These are phyloP conservation scores for Barnardius zonarius DNA, from an alignment of 2,113 vertebrate genomes.

Conservation along the genomic window DNA sequence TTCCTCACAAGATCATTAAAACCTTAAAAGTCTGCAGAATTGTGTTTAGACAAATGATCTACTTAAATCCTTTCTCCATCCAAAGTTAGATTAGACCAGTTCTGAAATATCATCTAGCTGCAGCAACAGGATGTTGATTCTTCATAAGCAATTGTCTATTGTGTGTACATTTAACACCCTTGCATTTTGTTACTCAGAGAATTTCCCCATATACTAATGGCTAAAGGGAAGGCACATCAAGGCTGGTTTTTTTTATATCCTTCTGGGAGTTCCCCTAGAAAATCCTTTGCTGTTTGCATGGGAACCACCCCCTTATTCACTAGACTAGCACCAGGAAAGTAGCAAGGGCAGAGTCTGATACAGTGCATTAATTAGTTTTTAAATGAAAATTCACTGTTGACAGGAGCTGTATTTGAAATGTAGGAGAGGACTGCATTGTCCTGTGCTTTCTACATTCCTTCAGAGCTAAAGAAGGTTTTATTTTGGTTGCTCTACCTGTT, in stretches of 20 bases:
- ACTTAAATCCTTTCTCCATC: background rate
- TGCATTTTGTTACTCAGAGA: background rate
- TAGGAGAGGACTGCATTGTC: background rate
- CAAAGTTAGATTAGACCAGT: background rate
- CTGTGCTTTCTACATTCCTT: background rate
- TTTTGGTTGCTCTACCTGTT: background rate
- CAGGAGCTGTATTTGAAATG: background rate
- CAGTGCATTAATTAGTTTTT: background rate
- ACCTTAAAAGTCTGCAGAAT: background rate
- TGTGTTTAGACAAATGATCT: background rate
- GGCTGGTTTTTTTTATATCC: background rate
- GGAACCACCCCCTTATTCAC: background rate
- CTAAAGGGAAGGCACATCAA: background rate
- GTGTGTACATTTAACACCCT: background rate
- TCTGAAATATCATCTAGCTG: background rate
- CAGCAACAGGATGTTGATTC: background rate
- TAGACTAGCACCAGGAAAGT: background rate
- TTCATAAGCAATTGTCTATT: background rate
- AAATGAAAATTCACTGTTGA: background rate
- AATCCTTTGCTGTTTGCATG: background rate
- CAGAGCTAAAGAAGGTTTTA: background rate
- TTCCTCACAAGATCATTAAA: background rate
- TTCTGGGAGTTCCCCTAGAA: background rate
- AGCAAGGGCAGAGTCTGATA: background rate
- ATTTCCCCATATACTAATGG: background rate